phyloP scores from a whole-genome alignment of 2,113 vertebrate species.

The Macrotis lagotis region DNA sequence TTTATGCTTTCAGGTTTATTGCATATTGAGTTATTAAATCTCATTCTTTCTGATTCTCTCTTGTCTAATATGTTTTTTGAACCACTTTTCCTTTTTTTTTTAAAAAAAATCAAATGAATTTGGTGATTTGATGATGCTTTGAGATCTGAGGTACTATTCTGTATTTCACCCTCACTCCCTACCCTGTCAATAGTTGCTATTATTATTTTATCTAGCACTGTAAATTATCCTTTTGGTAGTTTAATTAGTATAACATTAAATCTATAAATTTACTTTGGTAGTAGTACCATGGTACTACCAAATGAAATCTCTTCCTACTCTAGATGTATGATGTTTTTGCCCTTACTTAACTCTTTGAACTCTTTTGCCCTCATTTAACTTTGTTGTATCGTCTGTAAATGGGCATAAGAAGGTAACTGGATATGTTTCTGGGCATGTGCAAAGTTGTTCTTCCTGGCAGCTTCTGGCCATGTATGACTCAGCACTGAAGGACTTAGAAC shows the following conservation, averaged over 20 bases:
- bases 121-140: background rate
- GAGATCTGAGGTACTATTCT: background rate
- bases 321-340: background rate
- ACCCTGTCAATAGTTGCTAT: background rate
- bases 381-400: background rate
- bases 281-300: background rate
- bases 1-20: background rate
- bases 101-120: background rate
- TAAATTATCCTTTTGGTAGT: background rate
- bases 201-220: background rate
- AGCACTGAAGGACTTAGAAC: background rate
- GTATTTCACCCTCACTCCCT: background rate
- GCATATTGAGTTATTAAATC: background rate
- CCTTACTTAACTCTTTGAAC: background rate
- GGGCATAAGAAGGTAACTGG: background rate
- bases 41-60: background rate
- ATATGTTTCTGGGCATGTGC: background rate
- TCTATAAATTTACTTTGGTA: background rate
- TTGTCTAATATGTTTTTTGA: background rate
- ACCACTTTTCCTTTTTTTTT: background rate
- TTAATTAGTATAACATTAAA: background rate
- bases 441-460: background rate
- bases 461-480: background rate
- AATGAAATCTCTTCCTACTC: background rate
- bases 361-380: too few species aligned